Evolutionary conservation across 2,113 vertebrate genomes (phyloP).

Genomic region (Sinocyclocheilus grahami): DNA sequence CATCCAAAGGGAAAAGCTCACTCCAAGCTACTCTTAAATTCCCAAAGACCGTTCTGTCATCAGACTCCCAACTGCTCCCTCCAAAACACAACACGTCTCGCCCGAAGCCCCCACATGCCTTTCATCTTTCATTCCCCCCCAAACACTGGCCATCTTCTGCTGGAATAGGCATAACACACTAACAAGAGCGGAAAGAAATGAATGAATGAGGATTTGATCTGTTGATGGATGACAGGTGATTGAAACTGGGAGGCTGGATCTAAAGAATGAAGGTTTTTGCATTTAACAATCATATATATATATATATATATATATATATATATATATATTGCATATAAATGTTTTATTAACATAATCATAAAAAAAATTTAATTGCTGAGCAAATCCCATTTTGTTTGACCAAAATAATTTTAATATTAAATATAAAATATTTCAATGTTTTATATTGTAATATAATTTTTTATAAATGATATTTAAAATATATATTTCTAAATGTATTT

Average conservation of each 20-base stretch:
- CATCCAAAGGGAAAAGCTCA: constrained; percentile 71
- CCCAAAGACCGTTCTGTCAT: constrained; percentile 83
- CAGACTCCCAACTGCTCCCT: constrained; percentile 79
- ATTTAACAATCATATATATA: not conserved
- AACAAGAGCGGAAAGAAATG: constrained; percentile 56
- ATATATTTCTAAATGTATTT: not conserved
- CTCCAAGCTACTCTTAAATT: constrained; percentile 79
- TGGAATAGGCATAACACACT: constrained; percentile 50
- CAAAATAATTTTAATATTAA: too few species aligned
- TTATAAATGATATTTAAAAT: not conserved
- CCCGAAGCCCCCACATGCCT: constrained; percentile 54
- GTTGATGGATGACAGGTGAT: constrained; percentile 44
- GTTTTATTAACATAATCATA: too few species aligned
- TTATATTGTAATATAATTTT: not conserved
- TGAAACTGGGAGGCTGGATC: not conserved
- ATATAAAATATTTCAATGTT: not conserved
- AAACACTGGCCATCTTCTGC: constrained; percentile 21
- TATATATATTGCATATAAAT: too few species aligned
- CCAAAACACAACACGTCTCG: constrained; percentile 73
- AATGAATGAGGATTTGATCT: constrained; percentile 38
- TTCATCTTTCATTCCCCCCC: constrained; percentile 65
- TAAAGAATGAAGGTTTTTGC: not conserved
- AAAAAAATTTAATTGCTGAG: too few species aligned
- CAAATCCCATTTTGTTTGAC: not conserved
- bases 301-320: too few species aligned